Evolutionary conservation across 2,888 invertebrate genomes (phyloP).

Genomic region (Nomada lathburiana): DNA sequence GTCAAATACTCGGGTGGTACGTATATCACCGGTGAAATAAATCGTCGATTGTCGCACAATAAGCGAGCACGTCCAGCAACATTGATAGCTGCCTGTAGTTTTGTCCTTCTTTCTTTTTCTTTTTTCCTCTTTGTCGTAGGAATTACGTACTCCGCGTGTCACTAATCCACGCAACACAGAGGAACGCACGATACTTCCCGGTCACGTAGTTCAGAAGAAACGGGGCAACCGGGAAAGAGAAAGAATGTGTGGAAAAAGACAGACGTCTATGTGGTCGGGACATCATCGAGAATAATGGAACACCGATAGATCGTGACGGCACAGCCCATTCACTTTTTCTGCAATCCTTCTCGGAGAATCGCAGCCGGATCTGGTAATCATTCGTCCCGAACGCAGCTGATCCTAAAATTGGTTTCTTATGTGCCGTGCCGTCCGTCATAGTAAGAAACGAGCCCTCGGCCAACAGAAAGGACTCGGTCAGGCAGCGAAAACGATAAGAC

Average conservation of each 20-base stretch:
- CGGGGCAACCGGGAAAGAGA: not conserved
- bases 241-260: not conserved
- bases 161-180: conserved; percentile 22
- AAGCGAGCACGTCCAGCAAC: no score
- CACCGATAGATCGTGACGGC: conserved; percentile 64
- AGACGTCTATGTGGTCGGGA: conserved; percentile 44
- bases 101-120: not conserved
- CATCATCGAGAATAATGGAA: conserved; percentile 67
- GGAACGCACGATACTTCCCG: conserved; percentile 20
- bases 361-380: conserved; percentile 66
- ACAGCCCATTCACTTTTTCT: conserved; percentile 55
- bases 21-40: not conserved
- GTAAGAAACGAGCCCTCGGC: conserved; percentile 38
- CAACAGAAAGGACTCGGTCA: conserved; percentile 35
- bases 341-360: conserved; percentile 63
- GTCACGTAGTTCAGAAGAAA: conserved; percentile 59
- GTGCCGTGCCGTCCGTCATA: conserved; percentile 60
- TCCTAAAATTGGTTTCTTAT: conserved; percentile 71
- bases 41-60: no score
- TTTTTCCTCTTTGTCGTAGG: not conserved
- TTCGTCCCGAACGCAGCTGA: conserved; percentile 68
- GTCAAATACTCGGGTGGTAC: not conserved
- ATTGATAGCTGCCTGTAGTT: not conserved
- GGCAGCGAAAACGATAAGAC: conserved; percentile 32
- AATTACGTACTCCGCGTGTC: conserved; percentile 18